Conservation (phyloP, 92 coral and sea anemone genomes). For the Pocillopora meandrina region DNA sequence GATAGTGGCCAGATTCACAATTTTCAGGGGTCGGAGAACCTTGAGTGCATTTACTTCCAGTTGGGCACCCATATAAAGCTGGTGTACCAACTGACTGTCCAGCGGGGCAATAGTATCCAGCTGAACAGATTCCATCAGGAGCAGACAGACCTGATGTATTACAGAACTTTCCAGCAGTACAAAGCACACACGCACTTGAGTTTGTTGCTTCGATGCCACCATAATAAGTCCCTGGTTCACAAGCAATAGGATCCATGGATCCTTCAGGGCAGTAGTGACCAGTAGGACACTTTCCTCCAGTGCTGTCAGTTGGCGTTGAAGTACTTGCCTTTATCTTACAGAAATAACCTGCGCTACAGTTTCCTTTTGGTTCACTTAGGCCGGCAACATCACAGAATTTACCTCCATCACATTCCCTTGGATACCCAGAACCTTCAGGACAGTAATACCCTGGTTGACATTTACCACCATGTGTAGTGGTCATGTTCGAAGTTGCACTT, state of each 20-base stretch:
- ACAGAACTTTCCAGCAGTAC: constrained; percentile 86
- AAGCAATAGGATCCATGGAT: constrained; percentile 71
- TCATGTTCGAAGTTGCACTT: constrained; percentile 83
- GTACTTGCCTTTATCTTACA: constrained; percentile 74
- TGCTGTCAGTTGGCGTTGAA: constrained; percentile 81
- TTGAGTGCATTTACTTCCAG: constrained; percentile 74
- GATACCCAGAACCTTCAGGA: constrained; percentile 75
- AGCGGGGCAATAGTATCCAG: constrained; percentile 93
- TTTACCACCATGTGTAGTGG: constrained; percentile 85
- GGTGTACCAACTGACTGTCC: constrained; percentile 87
- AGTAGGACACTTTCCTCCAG: constrained; percentile 82
- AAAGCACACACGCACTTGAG: constrained; percentile 71
- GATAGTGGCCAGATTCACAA: constrained; percentile 90
- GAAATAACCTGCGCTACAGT: constrained; percentile 90
- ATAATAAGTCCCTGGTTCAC: constrained; percentile 86
- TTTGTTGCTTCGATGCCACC: constrained; percentile 76
- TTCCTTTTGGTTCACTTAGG: constrained; percentile 78
- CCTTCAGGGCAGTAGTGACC: constrained; percentile 90
- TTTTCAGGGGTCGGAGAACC: constrained; percentile 74
- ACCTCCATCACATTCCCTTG: constrained; percentile 87
- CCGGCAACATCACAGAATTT: constrained; percentile 80
- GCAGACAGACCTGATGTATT: constrained; percentile 81
- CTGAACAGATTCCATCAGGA: constrained; percentile 83
- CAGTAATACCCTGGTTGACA: constrained; percentile 93
- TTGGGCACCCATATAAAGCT: constrained; percentile 73